Conservation (phyloP, 1,140 invertebrate genomes). For the Aphelenchoides avenae region DNA sequence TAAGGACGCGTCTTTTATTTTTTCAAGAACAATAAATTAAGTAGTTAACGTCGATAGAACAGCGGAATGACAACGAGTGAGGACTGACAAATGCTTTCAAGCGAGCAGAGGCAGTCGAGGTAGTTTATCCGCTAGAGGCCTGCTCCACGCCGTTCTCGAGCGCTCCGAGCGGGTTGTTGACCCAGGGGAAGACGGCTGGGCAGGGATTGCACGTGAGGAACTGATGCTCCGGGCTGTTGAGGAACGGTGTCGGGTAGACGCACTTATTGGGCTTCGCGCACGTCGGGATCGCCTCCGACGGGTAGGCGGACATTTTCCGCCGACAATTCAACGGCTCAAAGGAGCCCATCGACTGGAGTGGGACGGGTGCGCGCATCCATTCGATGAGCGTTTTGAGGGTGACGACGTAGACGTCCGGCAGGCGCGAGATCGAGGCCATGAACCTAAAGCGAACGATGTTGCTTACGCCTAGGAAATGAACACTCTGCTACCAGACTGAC, state of each 20-base stretch:
- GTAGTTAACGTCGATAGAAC: too few relatives aligned
- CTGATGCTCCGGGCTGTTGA: constrained; percentile 21
- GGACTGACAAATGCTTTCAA: too few relatives aligned
- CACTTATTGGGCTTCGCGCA: constrained; percentile 36
- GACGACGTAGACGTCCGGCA: constrained; percentile 45
- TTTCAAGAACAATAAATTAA: too few relatives aligned
- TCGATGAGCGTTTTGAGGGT: constrained; percentile 36
- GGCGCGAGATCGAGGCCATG: background rate
- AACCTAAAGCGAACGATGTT: background rate
- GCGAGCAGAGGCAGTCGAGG: too few relatives aligned
- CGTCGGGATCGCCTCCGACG: background rate
- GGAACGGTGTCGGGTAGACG: constrained; percentile 25
- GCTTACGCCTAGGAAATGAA: constrained; percentile 3
- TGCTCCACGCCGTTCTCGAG: too few relatives aligned
- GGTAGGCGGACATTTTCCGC: constrained; percentile 6
- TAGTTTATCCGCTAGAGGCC: too few relatives aligned
- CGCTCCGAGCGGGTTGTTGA: constrained; percentile 29
- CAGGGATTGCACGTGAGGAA: constrained; percentile 32
- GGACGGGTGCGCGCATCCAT: constrained; percentile 44
- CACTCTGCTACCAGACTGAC: background rate
- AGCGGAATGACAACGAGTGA: too few relatives aligned
- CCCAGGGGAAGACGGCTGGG: constrained; percentile 30
- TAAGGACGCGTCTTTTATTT: too few relatives aligned
- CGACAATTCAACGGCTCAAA: background rate
- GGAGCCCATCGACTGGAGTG: constrained; percentile 18